Percentiles rank a stretch among this genome's conserved stretches.
These are phyloP conservation scores for Sarcophaga caerulescens DNA, from an alignment of 2,888 invertebrate species.

Conservation along the genomic window DNA sequence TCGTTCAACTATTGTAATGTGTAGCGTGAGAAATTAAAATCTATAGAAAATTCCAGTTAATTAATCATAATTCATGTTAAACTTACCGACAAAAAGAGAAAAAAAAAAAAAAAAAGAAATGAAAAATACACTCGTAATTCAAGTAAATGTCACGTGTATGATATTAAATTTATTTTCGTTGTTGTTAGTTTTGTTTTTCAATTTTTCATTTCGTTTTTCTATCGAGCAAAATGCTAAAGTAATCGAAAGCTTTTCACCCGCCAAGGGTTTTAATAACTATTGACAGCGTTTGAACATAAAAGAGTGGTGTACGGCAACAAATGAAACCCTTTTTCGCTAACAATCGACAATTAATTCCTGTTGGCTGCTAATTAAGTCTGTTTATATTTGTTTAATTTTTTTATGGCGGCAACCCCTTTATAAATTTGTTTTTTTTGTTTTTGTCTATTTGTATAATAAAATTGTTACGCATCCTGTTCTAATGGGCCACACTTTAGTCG, in stretches of 20 bases:
- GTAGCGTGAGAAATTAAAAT: slow-evolving; percentile 64
- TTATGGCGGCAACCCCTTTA: slow-evolving; percentile 32
- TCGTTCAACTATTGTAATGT: not conserved
- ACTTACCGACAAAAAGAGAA: slow-evolving; percentile 8
- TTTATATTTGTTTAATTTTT: slow-evolving; percentile 33
- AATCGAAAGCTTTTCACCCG: not conserved
- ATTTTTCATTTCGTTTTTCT: not conserved
- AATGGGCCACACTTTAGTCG: slow-evolving; percentile 41
- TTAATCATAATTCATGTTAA: slow-evolving; percentile 56
- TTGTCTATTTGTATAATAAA: not conserved
- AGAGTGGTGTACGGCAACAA: not conserved
- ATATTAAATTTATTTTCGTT: slow-evolving; percentile 4
- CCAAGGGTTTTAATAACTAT: slow-evolving; percentile 3
- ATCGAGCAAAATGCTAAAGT: not conserved
- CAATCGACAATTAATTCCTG: slow-evolving; percentile 52
- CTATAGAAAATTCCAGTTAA: slow-evolving; percentile 36
- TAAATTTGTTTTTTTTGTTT: not conserved
- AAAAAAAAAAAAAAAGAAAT: not conserved
- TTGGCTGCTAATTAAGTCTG: slow-evolving; percentile 57
- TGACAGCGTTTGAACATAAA: not conserved
- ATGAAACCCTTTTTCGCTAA: slow-evolving; percentile 15
- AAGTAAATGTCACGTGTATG: slow-evolving; percentile 53
- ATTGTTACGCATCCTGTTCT: slow-evolving; percentile 28
- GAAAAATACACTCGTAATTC: not conserved
- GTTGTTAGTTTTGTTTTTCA: not conserved